Percentiles rank a stretch among this genome's conserved stretches.
These are phyloP conservation scores for Labeo catla DNA, from an alignment of 2,113 vertebrate species.

Conservation along the genomic window DNA sequence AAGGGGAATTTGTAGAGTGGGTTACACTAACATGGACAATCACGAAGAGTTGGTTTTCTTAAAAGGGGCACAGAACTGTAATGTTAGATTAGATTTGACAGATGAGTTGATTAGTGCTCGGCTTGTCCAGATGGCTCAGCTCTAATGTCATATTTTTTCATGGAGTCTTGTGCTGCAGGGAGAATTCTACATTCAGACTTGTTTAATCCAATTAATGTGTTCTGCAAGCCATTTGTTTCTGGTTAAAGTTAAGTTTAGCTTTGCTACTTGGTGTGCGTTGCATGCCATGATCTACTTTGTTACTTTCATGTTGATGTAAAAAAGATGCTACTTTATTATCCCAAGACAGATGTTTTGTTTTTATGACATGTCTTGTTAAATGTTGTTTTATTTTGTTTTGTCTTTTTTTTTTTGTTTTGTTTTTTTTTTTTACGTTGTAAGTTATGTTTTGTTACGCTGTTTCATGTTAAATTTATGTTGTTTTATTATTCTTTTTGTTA, in stretches of 20 bases:
- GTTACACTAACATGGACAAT: constrained; percentile 2
- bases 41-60: not conserved
- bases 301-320: not conserved
- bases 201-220: constrained; percentile 20
- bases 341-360: not conserved
- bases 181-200: not conserved
- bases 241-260: not conserved
- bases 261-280: not conserved
- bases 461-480: not conserved
- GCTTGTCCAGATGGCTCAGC: constrained; percentile 40
- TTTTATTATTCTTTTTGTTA: not conserved
- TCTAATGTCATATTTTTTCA: constrained; percentile 24
- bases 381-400: not conserved
- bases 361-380: not conserved
- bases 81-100: constrained; percentile 10
- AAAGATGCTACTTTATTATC: not conserved
- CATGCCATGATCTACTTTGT: not conserved
- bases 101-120: constrained; percentile 28
- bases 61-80: not conserved
- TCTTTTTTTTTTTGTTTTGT: not conserved
- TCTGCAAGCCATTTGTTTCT: not conserved
- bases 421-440: not conserved
- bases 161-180: constrained; percentile 8
- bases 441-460: not conserved
- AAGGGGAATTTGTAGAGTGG: not conserved